A percentile compares a stretch with the other conserved stretches of the same genome.
These are phyloP conservation scores for Leptinotarsa lineolata DNA, from an alignment of 1,140 invertebrate genomes.

Conservation along the genomic window DNA sequence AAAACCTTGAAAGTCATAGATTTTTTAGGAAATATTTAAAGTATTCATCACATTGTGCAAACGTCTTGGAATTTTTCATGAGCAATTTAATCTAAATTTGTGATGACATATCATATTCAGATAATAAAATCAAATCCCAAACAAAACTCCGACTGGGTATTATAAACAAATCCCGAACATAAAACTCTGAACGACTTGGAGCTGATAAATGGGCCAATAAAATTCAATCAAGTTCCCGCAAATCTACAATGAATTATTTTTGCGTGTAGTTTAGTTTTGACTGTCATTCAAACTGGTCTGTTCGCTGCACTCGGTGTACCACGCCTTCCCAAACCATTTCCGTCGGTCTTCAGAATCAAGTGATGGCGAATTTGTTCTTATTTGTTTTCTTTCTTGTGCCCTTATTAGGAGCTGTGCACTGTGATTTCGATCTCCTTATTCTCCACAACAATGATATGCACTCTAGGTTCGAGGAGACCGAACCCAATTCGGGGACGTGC, in stretches of 20 bases:
- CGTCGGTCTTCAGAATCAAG: not conserved
- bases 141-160: not conserved
- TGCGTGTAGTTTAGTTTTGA: not conserved
- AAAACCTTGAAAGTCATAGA: no score
- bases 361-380: not conserved
- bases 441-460: slow-evolving; percentile 93
- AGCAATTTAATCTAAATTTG: no score
- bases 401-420: not conserved
- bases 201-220: not conserved
- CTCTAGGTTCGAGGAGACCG: slow-evolving; percentile 79
- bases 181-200: not conserved
- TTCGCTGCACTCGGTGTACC: not conserved
- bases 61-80: no score
- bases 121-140: no score
- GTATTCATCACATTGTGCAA: no score
- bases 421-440: slow-evolving; percentile 65
- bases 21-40: no score
- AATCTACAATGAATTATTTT: not conserved
- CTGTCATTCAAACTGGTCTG: not conserved
- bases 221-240: not conserved
- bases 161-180: not conserved
- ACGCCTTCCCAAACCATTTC: no score
- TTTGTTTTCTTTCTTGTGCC: not conserved
- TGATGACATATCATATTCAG: no score
- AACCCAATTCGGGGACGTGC: slow-evolving; percentile 68